Evolutionary conservation across 2,888 invertebrate genomes (phyloP), one percentile per base, ranked within the genome.

Genomic region (Diploptera punctata): DNA sequence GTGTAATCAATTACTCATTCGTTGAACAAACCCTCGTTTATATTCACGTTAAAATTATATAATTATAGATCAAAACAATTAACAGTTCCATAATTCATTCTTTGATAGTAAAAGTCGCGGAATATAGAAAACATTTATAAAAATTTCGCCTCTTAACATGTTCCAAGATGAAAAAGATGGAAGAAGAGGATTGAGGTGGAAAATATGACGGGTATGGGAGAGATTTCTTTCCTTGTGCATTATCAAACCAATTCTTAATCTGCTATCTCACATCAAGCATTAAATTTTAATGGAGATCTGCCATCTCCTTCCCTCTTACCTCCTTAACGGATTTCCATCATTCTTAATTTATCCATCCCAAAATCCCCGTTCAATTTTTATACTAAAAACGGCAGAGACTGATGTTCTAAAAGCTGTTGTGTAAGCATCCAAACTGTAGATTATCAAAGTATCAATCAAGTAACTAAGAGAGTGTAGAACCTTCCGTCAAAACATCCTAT

Each of bases 261-360:
- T 77, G 78, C 77, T 76, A 76, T 75, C 72, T 76, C 76, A 72
- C 74, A 68, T 75, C 75, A 75, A 75, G 76, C 78, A 77, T 77
- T 71, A 77, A 77, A 78, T 77, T 77, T 79, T 77, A 78, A 78
- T 78, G 77, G 77, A 77, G 75, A 75, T 74, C 69, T 69, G 44
- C 65, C 26, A 26, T 26, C 68, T 60, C 67, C 68, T 26, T 73
- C 74, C 72, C 73, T 33, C 65, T n/a, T 29, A 29, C n/a, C 31
- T 60, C 24, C 31, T n/a, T 57, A 57, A 57, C 57, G n/a, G 57
- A 57, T 57, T 57, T 57, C 57, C 57, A 57, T 57, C 26, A 29
- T 57, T 47, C 5, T 57, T 24, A 31, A 57, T 57, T 57, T 57
- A 26, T 57, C 18, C 57, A 57, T 57, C 13, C 57, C 57, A n/a